A percentile compares a stretch with the other conserved stretches of the same genome.
Conservation (phyloP, 2,797 vertebrate genomes). For the Nyctalus aviator region DNA sequence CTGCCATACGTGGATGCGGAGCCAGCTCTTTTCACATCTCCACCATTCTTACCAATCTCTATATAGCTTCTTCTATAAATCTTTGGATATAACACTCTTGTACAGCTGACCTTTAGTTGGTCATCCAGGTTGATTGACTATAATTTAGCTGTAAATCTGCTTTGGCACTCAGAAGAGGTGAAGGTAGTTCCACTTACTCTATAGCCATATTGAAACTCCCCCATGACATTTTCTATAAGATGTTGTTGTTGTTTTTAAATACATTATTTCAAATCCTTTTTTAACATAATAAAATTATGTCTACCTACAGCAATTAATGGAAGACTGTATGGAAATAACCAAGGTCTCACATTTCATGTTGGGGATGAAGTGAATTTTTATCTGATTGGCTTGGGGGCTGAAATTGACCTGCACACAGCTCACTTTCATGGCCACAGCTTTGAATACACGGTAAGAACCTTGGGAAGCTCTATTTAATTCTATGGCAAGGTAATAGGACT, state of each 20-base stretch:
- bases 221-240: background rate
- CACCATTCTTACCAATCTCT: background rate
- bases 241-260: background rate
- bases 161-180: background rate
- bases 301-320: slow-evolving; percentile 92
- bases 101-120: background rate
- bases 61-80: background rate
- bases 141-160: background rate
- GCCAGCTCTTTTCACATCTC: background rate
- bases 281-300: slow-evolving; percentile 5
- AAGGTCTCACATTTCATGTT: slow-evolving; percentile 91
- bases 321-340: slow-evolving; percentile 90
- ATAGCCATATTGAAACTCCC: background rate
- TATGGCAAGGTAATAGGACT: background rate
- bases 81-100: background rate
- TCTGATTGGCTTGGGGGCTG: slow-evolving; percentile 92
- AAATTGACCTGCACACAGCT: slow-evolving; percentile 91
- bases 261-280: background rate
- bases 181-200: background rate
- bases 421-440: slow-evolving; percentile 96
- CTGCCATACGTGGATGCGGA: background rate
- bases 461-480: background rate
- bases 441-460: slow-evolving; percentile 91
- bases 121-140: background rate
- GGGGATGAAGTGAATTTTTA: slow-evolving; percentile 95